Percentiles rank a stretch among this genome's conserved stretches.
phyloP scores from a whole-genome alignment of 1,140 invertebrate genomes.

The Bombus waltoni region DNA sequence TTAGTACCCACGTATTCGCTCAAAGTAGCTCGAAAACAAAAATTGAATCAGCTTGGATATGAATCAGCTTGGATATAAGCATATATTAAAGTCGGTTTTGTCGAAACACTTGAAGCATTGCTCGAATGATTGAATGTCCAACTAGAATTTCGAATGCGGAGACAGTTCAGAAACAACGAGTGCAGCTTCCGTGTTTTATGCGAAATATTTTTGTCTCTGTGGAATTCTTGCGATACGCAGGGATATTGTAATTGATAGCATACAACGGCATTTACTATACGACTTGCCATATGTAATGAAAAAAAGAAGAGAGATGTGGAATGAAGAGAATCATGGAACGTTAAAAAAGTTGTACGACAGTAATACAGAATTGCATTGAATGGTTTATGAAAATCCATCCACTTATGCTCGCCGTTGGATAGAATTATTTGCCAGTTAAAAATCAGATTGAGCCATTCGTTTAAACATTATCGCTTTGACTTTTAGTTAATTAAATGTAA shows the following conservation, averaged over 20 bases:
- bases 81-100: background rate
- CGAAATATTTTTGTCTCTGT: slow-evolving; percentile 9
- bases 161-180: background rate
- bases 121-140: background rate
- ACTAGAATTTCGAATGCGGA: background rate
- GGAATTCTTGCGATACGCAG: slow-evolving; percentile 8
- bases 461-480: background rate
- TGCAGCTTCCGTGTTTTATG: slow-evolving; percentile 12
- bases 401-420: background rate
- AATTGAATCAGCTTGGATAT: background rate
- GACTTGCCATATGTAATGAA: background rate
- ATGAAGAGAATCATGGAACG: slow-evolving; percentile 5
- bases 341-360: background rate
- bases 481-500: background rate
- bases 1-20: too few species aligned
- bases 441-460: too few species aligned
- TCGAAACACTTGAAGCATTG: background rate
- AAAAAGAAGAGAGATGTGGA: background rate
- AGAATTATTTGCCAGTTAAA: background rate
- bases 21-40: background rate
- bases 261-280: slow-evolving; percentile 5
- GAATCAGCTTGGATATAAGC: too few species aligned
- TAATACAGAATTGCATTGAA: background rate
- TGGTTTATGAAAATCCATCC: background rate
- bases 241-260: slow-evolving; percentile 21